A percentile compares a stretch with the other conserved stretches of the same genome.
These are phyloP conservation scores for Aphelinus certus DNA, from an alignment of 1,140 invertebrate genomes.

Conservation along the genomic window DNA sequence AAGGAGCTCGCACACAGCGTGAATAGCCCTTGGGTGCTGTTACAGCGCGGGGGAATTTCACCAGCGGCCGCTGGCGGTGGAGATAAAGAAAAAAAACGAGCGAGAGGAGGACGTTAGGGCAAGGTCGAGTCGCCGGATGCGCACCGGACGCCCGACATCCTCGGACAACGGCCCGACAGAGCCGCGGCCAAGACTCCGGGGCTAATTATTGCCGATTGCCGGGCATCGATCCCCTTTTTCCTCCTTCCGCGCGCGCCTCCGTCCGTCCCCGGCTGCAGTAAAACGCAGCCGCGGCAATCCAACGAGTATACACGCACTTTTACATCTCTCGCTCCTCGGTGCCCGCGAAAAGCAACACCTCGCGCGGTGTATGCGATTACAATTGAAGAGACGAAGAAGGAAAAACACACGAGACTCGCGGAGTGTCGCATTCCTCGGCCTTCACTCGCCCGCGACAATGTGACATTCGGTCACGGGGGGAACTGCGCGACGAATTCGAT, in stretches of 20 bases:
- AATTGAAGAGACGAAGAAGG: too few relatives aligned
- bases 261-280: not conserved
- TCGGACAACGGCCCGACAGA: not conserved
- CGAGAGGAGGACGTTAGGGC: not conserved
- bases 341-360: too few relatives aligned
- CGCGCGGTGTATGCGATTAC: too few relatives aligned
- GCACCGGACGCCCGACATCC: conserved; percentile 13
- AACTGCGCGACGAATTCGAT: too few relatives aligned
- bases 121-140: conserved; percentile 27
- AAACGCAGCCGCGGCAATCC: not conserved
- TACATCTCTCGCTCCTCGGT: not conserved
- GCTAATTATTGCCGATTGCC: conserved; percentile 35
- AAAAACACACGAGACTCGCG: too few relatives aligned
- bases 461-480: too few relatives aligned
- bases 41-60: not conserved
- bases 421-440: too few relatives aligned
- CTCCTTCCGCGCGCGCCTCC: not conserved
- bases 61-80: not conserved
- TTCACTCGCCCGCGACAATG: too few relatives aligned
- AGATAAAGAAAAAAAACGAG: not conserved
- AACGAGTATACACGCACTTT: not conserved
- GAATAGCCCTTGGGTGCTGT: conserved; percentile 2
- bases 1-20: not conserved
- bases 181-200: not conserved
- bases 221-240: conserved; percentile 15